Conservation (phyloP, 2,797 vertebrate genomes). For the Sebastiscus albofasciatus region DNA sequence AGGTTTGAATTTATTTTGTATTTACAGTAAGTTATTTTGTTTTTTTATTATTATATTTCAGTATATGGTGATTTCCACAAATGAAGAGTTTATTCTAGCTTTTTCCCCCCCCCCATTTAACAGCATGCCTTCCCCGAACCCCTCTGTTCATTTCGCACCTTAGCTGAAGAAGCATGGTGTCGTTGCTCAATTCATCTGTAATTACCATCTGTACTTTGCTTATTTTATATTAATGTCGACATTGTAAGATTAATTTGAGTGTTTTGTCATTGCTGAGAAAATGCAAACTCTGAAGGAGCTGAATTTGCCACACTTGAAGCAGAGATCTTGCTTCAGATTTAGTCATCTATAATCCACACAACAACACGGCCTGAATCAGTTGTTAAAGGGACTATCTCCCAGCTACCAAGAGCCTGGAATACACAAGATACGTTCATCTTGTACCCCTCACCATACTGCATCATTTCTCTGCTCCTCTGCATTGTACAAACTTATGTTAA, state of each 20-base stretch:
- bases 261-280: constrained; percentile 55
- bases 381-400: constrained; percentile 29
- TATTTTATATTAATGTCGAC: constrained; percentile 74
- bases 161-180: constrained; percentile 65
- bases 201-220: constrained; percentile 77
- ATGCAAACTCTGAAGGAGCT: constrained; percentile 59
- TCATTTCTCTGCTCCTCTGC: constrained; percentile 58
- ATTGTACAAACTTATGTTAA: constrained; percentile 76
- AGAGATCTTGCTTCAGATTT: constrained; percentile 34
- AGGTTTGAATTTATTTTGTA: constrained; percentile 74
- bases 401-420: constrained; percentile 41
- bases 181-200: constrained; percentile 73
- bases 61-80: constrained; percentile 71
- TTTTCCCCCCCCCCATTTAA: constrained; percentile 51
- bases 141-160: constrained; percentile 66
- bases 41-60: constrained; percentile 55
- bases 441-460: constrained; percentile 48
- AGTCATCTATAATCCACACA: constrained; percentile 30
- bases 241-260: constrained; percentile 73
- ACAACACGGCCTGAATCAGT: constrained; percentile 8
- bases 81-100: constrained; percentile 67
- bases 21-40: constrained; percentile 80
- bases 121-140: constrained; percentile 68
- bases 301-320: constrained; percentile 49
- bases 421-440: constrained; percentile 44